Base-by-base conservation (phyloP, 2,797 vertebrate genomes). In the Odontamblyopus rebecca region DNA sequence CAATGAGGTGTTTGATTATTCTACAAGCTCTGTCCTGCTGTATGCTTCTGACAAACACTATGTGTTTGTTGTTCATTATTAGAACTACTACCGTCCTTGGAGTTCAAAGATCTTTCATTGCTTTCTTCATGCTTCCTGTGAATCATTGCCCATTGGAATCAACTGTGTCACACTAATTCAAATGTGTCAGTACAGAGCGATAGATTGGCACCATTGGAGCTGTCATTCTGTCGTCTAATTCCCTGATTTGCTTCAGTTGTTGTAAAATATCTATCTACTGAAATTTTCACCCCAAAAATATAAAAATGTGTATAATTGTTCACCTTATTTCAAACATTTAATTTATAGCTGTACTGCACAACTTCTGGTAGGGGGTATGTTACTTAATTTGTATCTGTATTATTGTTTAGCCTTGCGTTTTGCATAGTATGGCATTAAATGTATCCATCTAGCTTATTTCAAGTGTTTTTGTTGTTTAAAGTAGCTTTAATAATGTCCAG, bases 111-210 rank as follows among this genome's bases (percentile, higher is more conserved):
- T 83, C 73, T 60, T 75, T 38, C 6, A 38, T 38, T 38, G 7
- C 35, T 38, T 8, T 29, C 72, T 63, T 56, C 73, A 30, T 35
- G 57, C 60, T 71, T 63, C 32, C 30, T 50, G 69, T 80, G 54
- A 86, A 73, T 84, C 72, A 88, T 86, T 82, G 70, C 89, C 67
- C 77, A 60, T 51, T 38, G 35, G 35, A 38, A 38, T 38, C 35
- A 57, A 67, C 15, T 32, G 15, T 51, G 74, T 82, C 61, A 80
- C 74, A 66, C 64, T 79, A 67, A 82, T 82, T 77, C 66, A 71
- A 83, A 82, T 85, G 79, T 65, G 76, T 69, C 72, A 38, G 79
- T 67, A 50, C 64, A 56, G 54, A 73, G 67, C 79, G 75, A 53
- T 71, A 82, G 61, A 54, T 77, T 74, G 57, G 61, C 67, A 48